phyloP scores from a whole-genome alignment of 30 jellyfish, hydroid and myxozoan species.

The Pseudorhiza aurosa region DNA sequence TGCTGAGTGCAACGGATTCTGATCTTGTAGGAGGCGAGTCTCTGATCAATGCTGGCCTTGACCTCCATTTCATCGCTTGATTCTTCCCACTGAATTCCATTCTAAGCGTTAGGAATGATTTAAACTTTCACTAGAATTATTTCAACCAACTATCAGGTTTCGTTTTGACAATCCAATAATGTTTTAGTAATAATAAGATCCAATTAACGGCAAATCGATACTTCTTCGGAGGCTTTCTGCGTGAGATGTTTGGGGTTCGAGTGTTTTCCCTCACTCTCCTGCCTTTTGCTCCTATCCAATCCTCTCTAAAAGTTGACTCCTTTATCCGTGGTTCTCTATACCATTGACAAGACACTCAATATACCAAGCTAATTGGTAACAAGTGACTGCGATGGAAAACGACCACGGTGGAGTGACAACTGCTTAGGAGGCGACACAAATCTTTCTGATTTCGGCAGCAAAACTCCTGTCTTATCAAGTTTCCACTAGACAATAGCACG shows the following conservation, averaged over 20 bases:
- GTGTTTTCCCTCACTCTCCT: too few species aligned
- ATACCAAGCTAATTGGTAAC: neutral
- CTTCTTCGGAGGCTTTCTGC: too few species aligned
- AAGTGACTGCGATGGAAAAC: neutral
- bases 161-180: too few species aligned
- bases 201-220: too few species aligned
- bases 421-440: neutral
- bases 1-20: too few species aligned
- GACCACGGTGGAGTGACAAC: neutral
- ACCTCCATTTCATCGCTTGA: neutral
- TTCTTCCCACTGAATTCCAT: neutral
- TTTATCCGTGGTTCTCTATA: neutral
- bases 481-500: neutral
- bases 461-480: neutral
- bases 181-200: too few species aligned
- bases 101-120: neutral
- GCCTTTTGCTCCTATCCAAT: neutral
- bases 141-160: too few species aligned
- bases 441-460: too few species aligned
- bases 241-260: too few species aligned
- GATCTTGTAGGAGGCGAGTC: neutral
- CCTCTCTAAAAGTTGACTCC: neutral
- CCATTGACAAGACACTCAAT: neutral
- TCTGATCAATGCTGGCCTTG: neutral
- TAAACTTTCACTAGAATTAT: too few species aligned